These are phyloP conservation scores for Siderastrea radians DNA, from an alignment of 92 coral and sea anemone genomes.

Conservation along the genomic window DNA sequence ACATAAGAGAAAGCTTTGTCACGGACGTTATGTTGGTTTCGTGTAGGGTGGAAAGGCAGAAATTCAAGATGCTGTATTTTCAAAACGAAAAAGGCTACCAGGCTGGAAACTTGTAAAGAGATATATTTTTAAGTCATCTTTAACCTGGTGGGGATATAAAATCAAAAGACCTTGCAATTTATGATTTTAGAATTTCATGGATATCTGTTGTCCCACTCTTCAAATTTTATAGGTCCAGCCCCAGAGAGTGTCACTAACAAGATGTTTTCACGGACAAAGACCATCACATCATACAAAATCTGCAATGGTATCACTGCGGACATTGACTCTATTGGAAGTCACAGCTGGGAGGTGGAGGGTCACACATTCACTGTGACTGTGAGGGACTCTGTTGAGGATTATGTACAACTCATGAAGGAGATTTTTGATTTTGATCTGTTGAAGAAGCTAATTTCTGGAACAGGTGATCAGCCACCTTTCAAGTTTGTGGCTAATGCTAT, in stretches of 20 bases:
- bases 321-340: conserved; percentile 75
- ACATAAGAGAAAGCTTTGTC: too few relatives aligned
- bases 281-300: conserved; percentile 84
- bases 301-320: conserved; percentile 82
- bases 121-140: too few relatives aligned
- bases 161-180: too few relatives aligned
- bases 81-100: too few relatives aligned
- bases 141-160: too few relatives aligned
- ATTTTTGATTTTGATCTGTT: conserved; percentile 90
- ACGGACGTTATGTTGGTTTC: too few relatives aligned
- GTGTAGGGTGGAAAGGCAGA: too few relatives aligned
- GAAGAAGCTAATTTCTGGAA: conserved; percentile 74
- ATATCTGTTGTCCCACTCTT: background rate
- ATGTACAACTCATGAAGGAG: conserved; percentile 90
- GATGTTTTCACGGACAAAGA: conserved; percentile 77
- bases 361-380: conserved; percentile 83
- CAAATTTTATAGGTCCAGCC: conserved; percentile 81
- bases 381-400: conserved; percentile 92
- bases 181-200: too few relatives aligned
- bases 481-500: conserved; percentile 84
- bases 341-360: conserved; percentile 88
- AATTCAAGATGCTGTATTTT: too few relatives aligned
- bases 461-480: conserved; percentile 63
- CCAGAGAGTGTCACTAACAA: conserved; percentile 93
- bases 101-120: too few relatives aligned